A percentile compares a stretch with the other conserved stretches of the same genome.
Conservation (phyloP, 2,113 vertebrate genomes). For the Pseudorectes ferrugineus region DNA sequence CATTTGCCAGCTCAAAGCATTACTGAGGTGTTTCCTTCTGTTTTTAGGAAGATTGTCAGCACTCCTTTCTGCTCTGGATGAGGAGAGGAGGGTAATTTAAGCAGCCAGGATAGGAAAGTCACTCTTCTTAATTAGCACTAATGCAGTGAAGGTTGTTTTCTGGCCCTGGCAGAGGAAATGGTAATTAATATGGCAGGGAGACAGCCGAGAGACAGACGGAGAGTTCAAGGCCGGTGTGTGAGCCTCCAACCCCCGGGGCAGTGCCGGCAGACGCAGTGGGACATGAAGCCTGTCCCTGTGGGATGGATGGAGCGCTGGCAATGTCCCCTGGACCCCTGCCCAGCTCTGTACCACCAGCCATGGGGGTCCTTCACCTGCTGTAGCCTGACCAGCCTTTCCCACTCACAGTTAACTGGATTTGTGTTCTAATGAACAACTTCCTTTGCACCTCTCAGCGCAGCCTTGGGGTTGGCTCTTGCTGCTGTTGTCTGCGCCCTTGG, state of each 20-base stretch:
- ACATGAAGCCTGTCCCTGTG: slow-evolving; percentile 22
- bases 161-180: slow-evolving; percentile 65
- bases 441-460: background rate
- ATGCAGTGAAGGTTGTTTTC: slow-evolving; percentile 71
- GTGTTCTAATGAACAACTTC: background rate
- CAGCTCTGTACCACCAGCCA: background rate
- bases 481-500: fast-evolving
- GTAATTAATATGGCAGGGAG: slow-evolving; percentile 75
- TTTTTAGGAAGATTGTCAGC: slow-evolving; percentile 59
- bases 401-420: background rate
- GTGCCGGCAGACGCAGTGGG: background rate
- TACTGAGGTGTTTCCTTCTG: slow-evolving; percentile 2
- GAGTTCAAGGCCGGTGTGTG: slow-evolving; percentile 71
- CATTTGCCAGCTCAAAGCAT: background rate
- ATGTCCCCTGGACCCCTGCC: background rate
- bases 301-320: background rate
- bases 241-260: slow-evolving; percentile 65
- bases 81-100: background rate
- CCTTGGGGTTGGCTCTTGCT: fast-evolving
- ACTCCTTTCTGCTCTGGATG: slow-evolving; percentile 19
- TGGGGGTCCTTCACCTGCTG: background rate
- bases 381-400: background rate
- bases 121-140: slow-evolving; percentile 76
- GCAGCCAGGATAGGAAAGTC: slow-evolving; percentile 50
- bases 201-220: slow-evolving; percentile 58